phyloP scores from a whole-genome alignment of 2,888 invertebrate genomes.

The Acanthosepion esculentum region DNA sequence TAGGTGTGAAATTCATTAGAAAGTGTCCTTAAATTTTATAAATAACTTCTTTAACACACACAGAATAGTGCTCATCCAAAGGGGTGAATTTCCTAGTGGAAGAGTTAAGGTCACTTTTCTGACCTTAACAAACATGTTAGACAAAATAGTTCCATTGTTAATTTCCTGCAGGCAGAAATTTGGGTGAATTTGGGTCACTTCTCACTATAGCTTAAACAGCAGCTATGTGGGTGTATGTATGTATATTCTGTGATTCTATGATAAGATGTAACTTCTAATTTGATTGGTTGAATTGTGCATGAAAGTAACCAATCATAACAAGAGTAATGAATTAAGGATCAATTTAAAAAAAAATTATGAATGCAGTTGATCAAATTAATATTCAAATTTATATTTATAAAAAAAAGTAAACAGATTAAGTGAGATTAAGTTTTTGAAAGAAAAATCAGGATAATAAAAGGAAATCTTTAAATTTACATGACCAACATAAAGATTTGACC shows the following conservation, averaged over 20 bases:
- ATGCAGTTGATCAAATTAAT: not conserved
- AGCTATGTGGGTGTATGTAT: not conserved
- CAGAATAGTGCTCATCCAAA: not conserved
- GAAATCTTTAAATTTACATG: too few relatives aligned
- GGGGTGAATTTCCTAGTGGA: not conserved
- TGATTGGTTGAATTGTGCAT: not conserved
- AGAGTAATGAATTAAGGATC: not conserved
- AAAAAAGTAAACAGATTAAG: too few relatives aligned
- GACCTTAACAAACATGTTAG: not conserved
- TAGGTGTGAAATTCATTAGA: not conserved
- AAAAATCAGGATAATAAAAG: too few relatives aligned
- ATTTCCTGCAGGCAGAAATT: not conserved
- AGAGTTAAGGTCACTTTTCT: constrained; percentile 5
- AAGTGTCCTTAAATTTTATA: not conserved
- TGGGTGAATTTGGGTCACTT: constrained; percentile 11
- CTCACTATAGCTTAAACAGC: not conserved
- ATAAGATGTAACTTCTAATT: not conserved
- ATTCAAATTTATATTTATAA: not conserved
- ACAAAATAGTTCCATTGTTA: not conserved
- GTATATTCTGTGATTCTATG: not conserved
- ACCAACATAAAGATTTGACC: too few relatives aligned
- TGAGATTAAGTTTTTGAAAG: too few relatives aligned
- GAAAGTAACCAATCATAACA: not conserved
- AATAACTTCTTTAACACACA: not conserved
- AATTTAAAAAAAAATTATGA: not conserved